Evolutionary conservation across 2,113 vertebrate genomes (phyloP), one percentile per base, ranked within the genome.

Genomic region (Charina bottae): DNA sequence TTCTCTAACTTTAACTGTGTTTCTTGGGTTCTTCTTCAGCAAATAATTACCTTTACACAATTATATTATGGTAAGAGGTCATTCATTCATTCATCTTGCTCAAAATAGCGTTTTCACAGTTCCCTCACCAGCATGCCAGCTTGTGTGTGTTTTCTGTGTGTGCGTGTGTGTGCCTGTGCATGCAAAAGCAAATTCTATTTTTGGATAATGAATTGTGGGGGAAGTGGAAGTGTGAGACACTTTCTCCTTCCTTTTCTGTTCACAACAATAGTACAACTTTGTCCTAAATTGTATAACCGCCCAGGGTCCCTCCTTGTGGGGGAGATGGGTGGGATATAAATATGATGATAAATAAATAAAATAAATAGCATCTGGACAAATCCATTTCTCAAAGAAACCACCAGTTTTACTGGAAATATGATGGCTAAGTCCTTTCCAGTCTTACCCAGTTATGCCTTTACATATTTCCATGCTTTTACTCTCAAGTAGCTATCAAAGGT

Each of bases 141-240:
- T 83, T 59, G 60, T 42, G 56, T 49, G 26, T 28, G 60, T 42
- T 9, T 58, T 83, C 24, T 49, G 11, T 33, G 23, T 85, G 6
- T 60, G 15, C 10, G 24, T 58, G 7, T 90, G 72, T 46, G 42
- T 90, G 89, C 21, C 26, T 26, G 4, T 33, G 33, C 21, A 42
- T n/a, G 24, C 83, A 85, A 62, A 85, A 21, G 83, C 83, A 88
- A 78, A 87, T 91, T 88, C 85, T 83, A 83, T 91, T 87, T 78
- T 91, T 37, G 54, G 62, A 54, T 64, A 56, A 58, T 58, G 85
- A 87, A 37, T 78, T 23, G 53, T 21, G 15, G 37, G 23, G 54
- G 85, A 58, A 72, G 42, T 87, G 85, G 62, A 88, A 88, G 26
- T n/a, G 54, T 49, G 37, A 83, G 62, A 42, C 54, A 78, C 11